Percentiles rank a stretch among this genome's conserved stretches.
phyloP scores from a whole-genome alignment of 1,140 invertebrate species.

The Zaprionus taronus region DNA sequence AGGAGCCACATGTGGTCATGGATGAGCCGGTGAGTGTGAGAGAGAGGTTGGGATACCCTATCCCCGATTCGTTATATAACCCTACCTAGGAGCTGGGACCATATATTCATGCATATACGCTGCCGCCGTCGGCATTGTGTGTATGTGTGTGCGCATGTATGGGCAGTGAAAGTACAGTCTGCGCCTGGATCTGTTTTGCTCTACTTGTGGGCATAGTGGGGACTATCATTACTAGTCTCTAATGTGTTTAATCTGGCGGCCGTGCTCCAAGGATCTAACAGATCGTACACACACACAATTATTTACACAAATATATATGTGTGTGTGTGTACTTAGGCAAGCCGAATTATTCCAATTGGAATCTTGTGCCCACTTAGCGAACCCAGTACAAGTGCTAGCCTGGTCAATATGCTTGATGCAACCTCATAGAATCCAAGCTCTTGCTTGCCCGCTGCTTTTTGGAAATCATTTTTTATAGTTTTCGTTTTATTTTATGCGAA shows the following conservation, averaged over 20 bases:
- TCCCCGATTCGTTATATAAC: slow-evolving; percentile 62
- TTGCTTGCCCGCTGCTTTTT: not conserved
- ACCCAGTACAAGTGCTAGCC: not conserved
- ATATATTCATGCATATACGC: slow-evolving; percentile 29
- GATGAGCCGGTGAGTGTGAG: slow-evolving; percentile 77
- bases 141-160: slow-evolving; percentile 36
- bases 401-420: not conserved
- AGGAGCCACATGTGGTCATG: slow-evolving; percentile 63
- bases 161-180: slow-evolving; percentile 75
- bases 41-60: not conserved
- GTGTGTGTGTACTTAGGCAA: not conserved
- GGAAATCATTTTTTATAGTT: not conserved
- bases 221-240: not conserved
- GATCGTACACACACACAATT: not conserved
- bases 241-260: not conserved
- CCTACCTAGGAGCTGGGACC: slow-evolving; percentile 6
- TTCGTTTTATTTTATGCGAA: not conserved
- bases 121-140: slow-evolving; percentile 5
- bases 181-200: slow-evolving; percentile 40
- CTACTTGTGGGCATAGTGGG: not conserved
- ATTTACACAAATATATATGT: slow-evolving; percentile 7
- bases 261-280: slow-evolving; percentile 1
- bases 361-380: not conserved
- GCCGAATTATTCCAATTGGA: slow-evolving; percentile 21
- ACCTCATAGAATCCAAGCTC: not conserved